Evolutionary conservation across 2,797 vertebrate species (phyloP).

Genomic region (Enteromius thamalakanensis): DNA sequence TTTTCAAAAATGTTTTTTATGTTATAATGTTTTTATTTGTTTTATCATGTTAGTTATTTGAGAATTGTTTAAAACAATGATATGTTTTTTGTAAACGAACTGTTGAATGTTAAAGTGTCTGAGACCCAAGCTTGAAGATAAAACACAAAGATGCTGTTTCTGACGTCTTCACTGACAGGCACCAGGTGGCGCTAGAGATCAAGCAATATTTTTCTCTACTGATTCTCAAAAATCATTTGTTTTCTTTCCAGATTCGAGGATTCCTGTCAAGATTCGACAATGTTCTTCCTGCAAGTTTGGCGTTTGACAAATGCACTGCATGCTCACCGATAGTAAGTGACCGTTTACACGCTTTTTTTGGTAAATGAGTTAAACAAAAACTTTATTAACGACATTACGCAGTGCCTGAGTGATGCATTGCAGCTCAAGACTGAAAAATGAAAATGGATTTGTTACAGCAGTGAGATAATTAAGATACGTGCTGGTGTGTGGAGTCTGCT

Average conservation of each 20-base stretch:
- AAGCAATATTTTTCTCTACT: not conserved
- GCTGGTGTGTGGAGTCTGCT: not conserved
- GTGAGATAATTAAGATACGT: not conserved
- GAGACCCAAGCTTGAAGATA: not conserved
- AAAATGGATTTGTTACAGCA: not conserved
- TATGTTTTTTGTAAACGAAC: no score
- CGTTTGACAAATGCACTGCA: conserved; percentile 98
- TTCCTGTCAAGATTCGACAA: conserved; percentile 98
- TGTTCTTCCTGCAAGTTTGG: conserved; percentile 95
- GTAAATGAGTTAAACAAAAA: not conserved
- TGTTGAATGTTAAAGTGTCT: not conserved
- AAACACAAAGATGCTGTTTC: no score
- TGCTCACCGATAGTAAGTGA: conserved; percentile 92
- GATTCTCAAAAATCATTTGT: not conserved
- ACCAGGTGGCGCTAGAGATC: conserved; percentile 68
- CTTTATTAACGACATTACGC: not conserved
- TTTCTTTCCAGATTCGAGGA: conserved; percentile 88
- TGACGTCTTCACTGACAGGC: conserved; percentile 21
- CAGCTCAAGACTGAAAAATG: not conserved
- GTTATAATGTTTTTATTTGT: no score
- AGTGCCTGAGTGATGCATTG: not conserved
- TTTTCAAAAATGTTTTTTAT: no score
- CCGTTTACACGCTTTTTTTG: not conserved
- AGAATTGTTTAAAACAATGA: no score
- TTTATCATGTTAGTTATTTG: no score